Base-by-base conservation (phyloP, 2,113 vertebrate species). In the Notarius quadriscutis region DNA sequence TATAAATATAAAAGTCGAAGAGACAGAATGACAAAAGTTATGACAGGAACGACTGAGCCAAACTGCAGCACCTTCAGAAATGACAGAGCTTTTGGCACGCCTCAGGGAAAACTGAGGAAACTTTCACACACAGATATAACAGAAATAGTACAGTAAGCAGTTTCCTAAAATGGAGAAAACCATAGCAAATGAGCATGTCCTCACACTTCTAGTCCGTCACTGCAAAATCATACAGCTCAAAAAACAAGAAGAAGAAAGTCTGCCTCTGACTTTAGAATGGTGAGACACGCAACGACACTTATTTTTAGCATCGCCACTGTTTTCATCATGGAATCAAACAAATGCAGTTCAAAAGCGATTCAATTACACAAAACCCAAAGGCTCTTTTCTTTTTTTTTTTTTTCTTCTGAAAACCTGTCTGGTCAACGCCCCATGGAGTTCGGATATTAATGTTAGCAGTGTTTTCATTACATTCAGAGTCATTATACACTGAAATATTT, bases 51-150 rank as follows among this genome's bases (percentile, higher is more conserved):
- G 17, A 25, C 41, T 27, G 75, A 78, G 84, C 80, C 34, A 63
- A 82, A 71, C 60, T 77, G 50, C 63, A 81, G 53, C 78, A 77
- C 85, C 72, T 77, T 65, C 4, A 55, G n/a, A 86, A 86, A 88
- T 67, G 60, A 80, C 79, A 78, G 50, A 6, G 60, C 57, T 77
- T 71, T 69, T 30, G 25, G 41, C 58, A 72, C 41, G 83, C 34
- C 41, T 84, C 27, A 81, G 30, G 5, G 20, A 65, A 25, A 85
- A 77, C 20, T 6, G 4, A 7, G 77, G 22, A 79, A 34, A 67
- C 63, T n/a, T 30, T 22, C 50, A 17, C 9, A 25, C 51, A 30
- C 0, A 14, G 7, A 41, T 25, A 78, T 4, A 72, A 41, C 17
- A 58, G 62, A 86, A 58, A 81, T n/a, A 86, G 15, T 20, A 48